Conservation (phyloP, 2,797 vertebrate species). For the Adelosebastes latens region DNA sequence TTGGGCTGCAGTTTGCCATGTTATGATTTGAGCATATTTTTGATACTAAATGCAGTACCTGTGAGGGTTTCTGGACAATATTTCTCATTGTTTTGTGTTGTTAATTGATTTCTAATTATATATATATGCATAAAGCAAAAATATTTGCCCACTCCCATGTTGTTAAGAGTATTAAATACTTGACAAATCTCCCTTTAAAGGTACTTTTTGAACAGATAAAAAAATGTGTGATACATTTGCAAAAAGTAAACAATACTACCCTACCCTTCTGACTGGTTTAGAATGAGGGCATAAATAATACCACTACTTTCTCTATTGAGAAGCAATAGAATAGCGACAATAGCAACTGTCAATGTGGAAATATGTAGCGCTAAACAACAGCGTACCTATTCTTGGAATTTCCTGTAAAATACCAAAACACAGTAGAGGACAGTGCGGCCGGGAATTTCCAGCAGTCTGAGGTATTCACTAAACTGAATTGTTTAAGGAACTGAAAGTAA, state of each 20-base stretch:
- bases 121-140: no score
- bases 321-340: neutral
- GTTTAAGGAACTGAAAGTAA: constrained; percentile 1
- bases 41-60: no score
- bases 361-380: neutral
- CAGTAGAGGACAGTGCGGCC: neutral
- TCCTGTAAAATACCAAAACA: constrained; percentile 3
- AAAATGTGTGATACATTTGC: no score
- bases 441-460: neutral
- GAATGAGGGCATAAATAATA: neutral
- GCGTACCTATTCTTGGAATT: neutral
- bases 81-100: no score
- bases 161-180: no score
- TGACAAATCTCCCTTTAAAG: no score
- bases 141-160: no score
- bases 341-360: neutral
- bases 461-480: neutral
- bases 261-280: neutral
- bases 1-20: neutral
- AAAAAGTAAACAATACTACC: neutral
- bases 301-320: neutral
- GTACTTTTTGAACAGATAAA: no score
- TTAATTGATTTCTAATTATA: no score
- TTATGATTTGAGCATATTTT: no score
- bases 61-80: no score